Percentiles rank a stretch among this genome's conserved stretches.
These are phyloP conservation scores for Mionectes olivaceus DNA, from an alignment of 2,797 vertebrate species.

Conservation along the genomic window DNA sequence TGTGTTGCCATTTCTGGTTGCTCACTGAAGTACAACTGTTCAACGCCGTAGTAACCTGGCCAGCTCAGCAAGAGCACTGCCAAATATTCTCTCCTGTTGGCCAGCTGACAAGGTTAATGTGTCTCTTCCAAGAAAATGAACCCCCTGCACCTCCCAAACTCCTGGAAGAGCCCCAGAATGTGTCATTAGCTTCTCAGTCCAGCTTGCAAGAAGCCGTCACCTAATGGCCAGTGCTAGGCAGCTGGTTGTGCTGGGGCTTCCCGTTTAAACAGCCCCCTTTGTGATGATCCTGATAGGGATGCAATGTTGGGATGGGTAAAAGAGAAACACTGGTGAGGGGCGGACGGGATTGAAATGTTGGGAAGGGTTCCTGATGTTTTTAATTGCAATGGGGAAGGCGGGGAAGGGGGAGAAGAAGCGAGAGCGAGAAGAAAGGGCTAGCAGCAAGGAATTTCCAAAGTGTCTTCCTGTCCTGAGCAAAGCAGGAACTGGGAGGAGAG, in stretches of 20 bases:
- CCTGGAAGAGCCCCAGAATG: not conserved
- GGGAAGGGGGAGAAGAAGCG: not conserved
- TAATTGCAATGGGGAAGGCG: conserved; percentile 34
- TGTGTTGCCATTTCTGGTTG: conserved; percentile 15
- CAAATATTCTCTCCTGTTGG: conserved; percentile 20
- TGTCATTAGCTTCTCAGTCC: not conserved
- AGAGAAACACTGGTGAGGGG: rapidly evolving
- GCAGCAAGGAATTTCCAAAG: conserved; percentile 93
- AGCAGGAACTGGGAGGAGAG: conserved; percentile 82
- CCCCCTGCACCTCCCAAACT: not conserved
- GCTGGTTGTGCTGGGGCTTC: not conserved
- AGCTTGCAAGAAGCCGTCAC: not conserved
- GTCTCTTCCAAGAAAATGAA: conserved; percentile 48
- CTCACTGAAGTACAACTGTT: conserved; percentile 26
- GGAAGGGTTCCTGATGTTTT: not conserved
- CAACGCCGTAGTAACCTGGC: not conserved
- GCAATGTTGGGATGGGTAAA: not conserved
- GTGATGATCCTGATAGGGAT: not conserved
- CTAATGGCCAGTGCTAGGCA: not conserved
- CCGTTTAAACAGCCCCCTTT: not conserved
- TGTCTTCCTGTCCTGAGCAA: conserved; percentile 82
- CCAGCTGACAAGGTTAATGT: conserved; percentile 36
- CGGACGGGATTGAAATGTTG: not conserved
- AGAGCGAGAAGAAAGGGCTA: conserved; percentile 79
- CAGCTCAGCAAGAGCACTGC: conserved; percentile 21